Evolutionary conservation across 2,797 vertebrate species (phyloP).

Genomic region (Pelobates cultripes): DNA sequence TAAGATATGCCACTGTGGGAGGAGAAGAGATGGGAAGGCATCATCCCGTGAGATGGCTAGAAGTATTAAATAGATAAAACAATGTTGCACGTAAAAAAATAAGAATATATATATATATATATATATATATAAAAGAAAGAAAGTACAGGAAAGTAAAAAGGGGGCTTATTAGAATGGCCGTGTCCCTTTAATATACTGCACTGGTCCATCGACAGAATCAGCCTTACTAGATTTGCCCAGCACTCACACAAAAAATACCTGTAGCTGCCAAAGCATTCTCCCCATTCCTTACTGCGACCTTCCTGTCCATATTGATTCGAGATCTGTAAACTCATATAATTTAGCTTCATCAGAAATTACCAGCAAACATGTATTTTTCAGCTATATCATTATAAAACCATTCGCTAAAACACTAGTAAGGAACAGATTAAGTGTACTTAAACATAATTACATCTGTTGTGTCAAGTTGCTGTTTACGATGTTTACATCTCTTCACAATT

Average conservation of each 20-base stretch:
- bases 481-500: too few species aligned
- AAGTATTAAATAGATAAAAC: too few species aligned
- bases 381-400: slow-evolving; percentile 68
- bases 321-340: slow-evolving; percentile 61
- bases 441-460: slow-evolving; percentile 66
- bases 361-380: slow-evolving; percentile 63
- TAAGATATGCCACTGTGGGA: too few species aligned
- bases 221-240: not conserved
- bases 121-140: too few species aligned
- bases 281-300: slow-evolving; percentile 26
- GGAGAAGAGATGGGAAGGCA: too few species aligned
- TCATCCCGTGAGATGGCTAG: too few species aligned
- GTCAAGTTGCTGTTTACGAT: slow-evolving; percentile 59
- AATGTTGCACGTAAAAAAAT: too few species aligned
- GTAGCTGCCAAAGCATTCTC: slow-evolving; percentile 22
- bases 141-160: too few species aligned
- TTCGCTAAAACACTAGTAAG: slow-evolving; percentile 64
- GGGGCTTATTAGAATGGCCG: too few species aligned
- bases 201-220: too few species aligned
- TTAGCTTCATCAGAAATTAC: slow-evolving; percentile 70
- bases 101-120: too few species aligned
- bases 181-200: too few species aligned
- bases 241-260: slow-evolving; percentile 7
- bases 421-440: slow-evolving; percentile 68
- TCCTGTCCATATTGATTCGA: slow-evolving; percentile 63